Evolutionary conservation across 2,888 invertebrate species (phyloP), one percentile per base, ranked within the genome.

Genomic region (Tinea semifulvella): DNA sequence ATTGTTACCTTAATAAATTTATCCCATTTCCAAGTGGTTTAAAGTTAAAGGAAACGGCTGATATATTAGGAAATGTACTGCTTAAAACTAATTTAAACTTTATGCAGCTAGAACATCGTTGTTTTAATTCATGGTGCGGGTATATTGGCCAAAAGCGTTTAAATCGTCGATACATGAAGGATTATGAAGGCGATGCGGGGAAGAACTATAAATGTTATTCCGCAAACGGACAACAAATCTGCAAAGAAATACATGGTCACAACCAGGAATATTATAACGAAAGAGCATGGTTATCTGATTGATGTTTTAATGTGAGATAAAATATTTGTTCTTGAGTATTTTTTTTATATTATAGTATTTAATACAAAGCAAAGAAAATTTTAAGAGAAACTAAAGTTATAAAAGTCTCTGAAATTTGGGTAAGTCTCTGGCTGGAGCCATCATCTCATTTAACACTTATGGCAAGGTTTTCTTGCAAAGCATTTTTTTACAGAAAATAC

Each of bases 181-280:
- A 36, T 11, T 65, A 56, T 42, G 56, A 59, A 11, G 63, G 66
- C 4, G 74, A 75, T 0, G 75, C 76, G 5, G 75, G 73, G 1
- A 63, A 63, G 52, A 53, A 64, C 4, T 80, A 63, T 47, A 63
- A 63, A 13, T 80, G 79, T 43, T 76, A 59, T 48, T 72, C 68
- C 46, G 73, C 66, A 5, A 62, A 74, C 0, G 61, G 56, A 42
- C 79, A 80, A 53, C 76, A 80, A 52, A 50, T 77, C 46, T 79
- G 77, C 48, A 74, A 72, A 53, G 53, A 54, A 44, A 26, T 61
- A 39, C 57, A 58, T 16, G 43, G 43, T 36, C 3, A 36, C n/a
- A 10, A 36, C 2, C 36, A 8, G 22, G 5, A 22, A 22, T 22
- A 22, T 22, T 5, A 7, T 22, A 22, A 22, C 22, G 6, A 22